Conservation (phyloP, 2,888 invertebrate genomes). For the Mactromeris polynyma region DNA sequence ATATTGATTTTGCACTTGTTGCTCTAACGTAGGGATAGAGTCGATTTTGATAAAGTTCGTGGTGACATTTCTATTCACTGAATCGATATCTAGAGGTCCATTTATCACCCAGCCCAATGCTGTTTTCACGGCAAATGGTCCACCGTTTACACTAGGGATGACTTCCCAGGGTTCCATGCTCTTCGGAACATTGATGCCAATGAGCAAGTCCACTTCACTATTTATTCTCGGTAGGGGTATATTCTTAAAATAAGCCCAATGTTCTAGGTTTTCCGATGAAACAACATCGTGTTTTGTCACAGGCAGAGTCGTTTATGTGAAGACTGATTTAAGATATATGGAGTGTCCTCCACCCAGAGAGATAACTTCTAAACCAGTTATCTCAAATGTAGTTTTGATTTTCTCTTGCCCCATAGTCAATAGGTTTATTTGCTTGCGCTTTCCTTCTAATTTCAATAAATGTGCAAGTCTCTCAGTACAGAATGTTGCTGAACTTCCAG, state of each 20-base stretch:
- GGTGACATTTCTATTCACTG: too few species aligned
- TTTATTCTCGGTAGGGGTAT: conserved; percentile 44
- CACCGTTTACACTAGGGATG: conserved; percentile 45
- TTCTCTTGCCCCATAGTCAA: neutral
- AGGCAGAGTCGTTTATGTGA: conserved; percentile 34
- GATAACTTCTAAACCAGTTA: conserved; percentile 44
- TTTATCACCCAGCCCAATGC: conserved; percentile 58
- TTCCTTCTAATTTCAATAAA: neutral
- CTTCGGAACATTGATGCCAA: conserved; percentile 62
- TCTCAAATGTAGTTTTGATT: neutral
- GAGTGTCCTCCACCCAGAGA: conserved; percentile 30
- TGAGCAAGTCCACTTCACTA: conserved; percentile 57
- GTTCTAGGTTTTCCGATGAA: conserved; percentile 14
- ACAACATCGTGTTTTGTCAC: conserved; percentile 41
- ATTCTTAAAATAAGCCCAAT: conserved; percentile 49
- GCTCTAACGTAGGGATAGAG: too few species aligned
- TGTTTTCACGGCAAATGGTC: conserved; percentile 60
- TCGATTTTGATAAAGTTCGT: too few species aligned
- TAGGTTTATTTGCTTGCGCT: neutral
- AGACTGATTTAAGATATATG: conserved; percentile 35
- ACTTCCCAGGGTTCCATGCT: conserved; percentile 67
- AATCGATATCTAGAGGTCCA: conserved; percentile 28
- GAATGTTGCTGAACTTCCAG: neutral
- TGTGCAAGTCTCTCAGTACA: neutral
- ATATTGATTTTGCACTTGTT: conserved; percentile 38